Base-by-base conservation (phyloP, 2,888 invertebrate species). In the Caenorhabditis drosophilae region DNA sequence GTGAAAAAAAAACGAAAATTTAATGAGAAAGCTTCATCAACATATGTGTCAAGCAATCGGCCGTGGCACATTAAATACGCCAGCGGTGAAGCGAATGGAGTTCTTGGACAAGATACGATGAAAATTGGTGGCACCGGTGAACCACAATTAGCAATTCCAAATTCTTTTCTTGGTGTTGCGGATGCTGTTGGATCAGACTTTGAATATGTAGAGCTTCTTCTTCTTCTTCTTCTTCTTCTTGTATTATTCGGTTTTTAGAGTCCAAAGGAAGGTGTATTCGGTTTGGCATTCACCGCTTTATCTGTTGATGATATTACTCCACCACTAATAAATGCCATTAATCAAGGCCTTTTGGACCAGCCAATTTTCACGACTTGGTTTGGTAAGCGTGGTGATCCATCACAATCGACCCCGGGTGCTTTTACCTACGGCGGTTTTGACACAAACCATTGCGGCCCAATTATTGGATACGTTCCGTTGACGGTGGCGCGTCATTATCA, bases 11-110 rank as follows among this genome's bases (percentile, higher is more conserved):
- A 97, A 86, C 90, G 92, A 84, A 96, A 95, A 86, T 97, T 97
- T 85, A 91, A 97, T 87, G 90, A 91, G 80, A 87, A 83, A 55
- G 90, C 90, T 84, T 96, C 96, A 0, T 86, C 86, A n/a, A 88
- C 91, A 0, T 97, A 70, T 35, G 44, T 64, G 11, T 52, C 70
- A 11, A 85, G 86, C 68, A 86, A 86, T 25, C 85, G 84, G 2
- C 45, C 63, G 1, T 86, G 86, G 75, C 77, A 72, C 11, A 86
- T 86, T 64, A 76, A 78, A 52, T 86, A 86, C 63, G 86, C 85
- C 7, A 83, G 84, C 58, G 86, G 86, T 2, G 83, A 83, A 64
- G 79, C 85, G 12, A 79, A 80, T 34, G 86, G 86, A 12, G 85
- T 84, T 64, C 82, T 86, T 31, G 85, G 85, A 59, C 83, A 82